Percentiles rank a stretch among this genome's conserved stretches.
Conservation (phyloP, 2,113 vertebrate genomes). For the Podarcis raffonei region DNA sequence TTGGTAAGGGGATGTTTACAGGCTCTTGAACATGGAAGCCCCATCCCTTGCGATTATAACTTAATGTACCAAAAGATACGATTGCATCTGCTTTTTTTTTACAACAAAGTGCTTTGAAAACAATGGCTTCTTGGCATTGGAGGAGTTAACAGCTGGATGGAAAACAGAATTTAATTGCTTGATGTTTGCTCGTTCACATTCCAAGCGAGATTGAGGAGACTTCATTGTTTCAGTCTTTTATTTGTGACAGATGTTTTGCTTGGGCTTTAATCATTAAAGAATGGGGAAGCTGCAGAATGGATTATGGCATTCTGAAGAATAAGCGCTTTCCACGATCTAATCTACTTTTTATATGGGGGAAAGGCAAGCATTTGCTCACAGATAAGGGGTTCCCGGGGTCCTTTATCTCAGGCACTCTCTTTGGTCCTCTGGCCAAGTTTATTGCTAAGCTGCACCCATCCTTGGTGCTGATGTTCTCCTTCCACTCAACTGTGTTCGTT, state of each 20-base stretch:
- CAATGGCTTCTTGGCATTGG: slow-evolving; percentile 5
- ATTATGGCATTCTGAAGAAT: slow-evolving; percentile 36
- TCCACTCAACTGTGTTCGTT: not conserved
- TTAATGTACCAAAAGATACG: not conserved
- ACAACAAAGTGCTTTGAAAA: not conserved
- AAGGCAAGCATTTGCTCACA: not conserved
- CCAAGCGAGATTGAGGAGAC: slow-evolving; percentile 31
- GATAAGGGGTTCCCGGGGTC: not conserved
- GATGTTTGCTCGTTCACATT: slow-evolving; percentile 49
- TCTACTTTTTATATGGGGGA: not conserved
- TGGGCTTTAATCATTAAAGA: slow-evolving; percentile 61
- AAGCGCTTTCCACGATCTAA: slow-evolving; percentile 8
- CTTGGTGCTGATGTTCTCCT: not conserved
- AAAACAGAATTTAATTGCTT: slow-evolving; percentile 1
- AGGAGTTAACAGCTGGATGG: slow-evolving; percentile 44
- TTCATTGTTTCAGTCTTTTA: slow-evolving; percentile 55
- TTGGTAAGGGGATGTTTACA: not conserved
- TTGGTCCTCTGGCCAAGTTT: not conserved
- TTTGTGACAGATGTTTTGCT: slow-evolving; percentile 64
- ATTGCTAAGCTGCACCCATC: not conserved
- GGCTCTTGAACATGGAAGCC: not conserved
- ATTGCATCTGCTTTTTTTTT: not conserved
- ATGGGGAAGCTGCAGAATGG: slow-evolving; percentile 29
- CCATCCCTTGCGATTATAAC: not conserved
- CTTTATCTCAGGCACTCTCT: not conserved